Conservation (phyloP, 2,113 vertebrate genomes). For the Lampris incognitus region DNA sequence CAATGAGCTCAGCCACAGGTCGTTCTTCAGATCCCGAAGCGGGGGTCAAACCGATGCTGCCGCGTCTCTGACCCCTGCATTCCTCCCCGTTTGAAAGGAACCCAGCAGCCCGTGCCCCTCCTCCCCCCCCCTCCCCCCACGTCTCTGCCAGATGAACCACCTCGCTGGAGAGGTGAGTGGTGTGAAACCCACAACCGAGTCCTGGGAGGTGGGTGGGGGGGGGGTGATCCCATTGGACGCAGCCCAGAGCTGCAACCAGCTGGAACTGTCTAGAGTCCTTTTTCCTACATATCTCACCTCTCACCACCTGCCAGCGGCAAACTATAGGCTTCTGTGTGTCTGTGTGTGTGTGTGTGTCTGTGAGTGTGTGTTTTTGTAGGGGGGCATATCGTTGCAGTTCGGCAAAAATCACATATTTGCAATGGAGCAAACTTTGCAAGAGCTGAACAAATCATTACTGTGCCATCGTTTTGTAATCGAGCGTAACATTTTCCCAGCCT, state of each 20-base stretch:
- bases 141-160: conserved; percentile 12
- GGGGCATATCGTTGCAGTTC: no score
- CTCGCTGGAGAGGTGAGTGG: conserved; percentile 22
- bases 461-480: no score
- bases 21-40: conserved; percentile 12
- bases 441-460: no score
- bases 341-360: conserved; percentile 7
- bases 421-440: no score
- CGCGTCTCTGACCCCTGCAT: conserved; percentile 29
- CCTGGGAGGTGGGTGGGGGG: background rate
- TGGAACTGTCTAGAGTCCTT: conserved; percentile 21
- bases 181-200: conserved; percentile 9
- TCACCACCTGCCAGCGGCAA: conserved; percentile 42
- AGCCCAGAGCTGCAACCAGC: conserved; percentile 15
- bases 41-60: conserved; percentile 25
- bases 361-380: background rate
- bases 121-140: background rate
- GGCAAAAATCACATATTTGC: no score
- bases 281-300: conserved; percentile 34
- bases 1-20: background rate
- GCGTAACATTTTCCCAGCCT: no score
- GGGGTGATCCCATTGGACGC: background rate
- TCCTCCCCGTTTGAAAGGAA: conserved; percentile 19
- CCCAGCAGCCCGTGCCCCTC: background rate
- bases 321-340: conserved; percentile 4